Conservation (phyloP, 2,113 vertebrate genomes). For the Recurvirostra avosetta region DNA sequence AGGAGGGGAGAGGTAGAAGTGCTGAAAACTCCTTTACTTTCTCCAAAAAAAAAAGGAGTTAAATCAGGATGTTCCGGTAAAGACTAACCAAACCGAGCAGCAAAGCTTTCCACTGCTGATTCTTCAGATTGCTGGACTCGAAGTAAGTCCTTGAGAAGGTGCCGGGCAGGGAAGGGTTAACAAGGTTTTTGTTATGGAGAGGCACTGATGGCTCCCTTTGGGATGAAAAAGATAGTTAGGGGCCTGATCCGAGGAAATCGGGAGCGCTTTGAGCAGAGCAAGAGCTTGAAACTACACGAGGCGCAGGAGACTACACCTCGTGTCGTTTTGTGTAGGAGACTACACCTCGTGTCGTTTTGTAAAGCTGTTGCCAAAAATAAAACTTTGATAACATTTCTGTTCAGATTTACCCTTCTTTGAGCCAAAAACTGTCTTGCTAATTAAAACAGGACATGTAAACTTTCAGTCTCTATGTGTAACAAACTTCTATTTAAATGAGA, state of each 20-base stretch:
- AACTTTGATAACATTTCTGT: neutral
- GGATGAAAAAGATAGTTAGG: neutral
- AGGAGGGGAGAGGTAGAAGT: neutral
- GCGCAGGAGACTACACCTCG: neutral
- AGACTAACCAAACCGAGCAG: neutral
- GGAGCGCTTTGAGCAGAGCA: neutral
- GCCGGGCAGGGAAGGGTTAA: conserved; percentile 55
- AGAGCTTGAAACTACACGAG: neutral
- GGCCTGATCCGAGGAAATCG: neutral
- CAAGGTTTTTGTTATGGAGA: neutral
- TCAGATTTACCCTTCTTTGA: neutral
- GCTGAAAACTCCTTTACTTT: neutral
- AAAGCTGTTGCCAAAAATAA: conserved; percentile 12
- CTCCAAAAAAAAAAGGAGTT: neutral
- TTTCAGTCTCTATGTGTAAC: neutral
- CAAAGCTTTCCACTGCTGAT: neutral
- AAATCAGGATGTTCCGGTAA: neutral
- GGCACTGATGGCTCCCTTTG: neutral
- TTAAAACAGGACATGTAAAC: neutral
- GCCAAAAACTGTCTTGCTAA: neutral
- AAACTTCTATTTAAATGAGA: neutral
- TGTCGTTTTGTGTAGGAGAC: neutral
- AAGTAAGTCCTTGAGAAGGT: neutral
- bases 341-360: neutral
- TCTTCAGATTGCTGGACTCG: neutral